These are phyloP conservation scores for Drosophila biarmipes DNA, from an alignment of 1,140 invertebrate genomes.

Conservation along the genomic window DNA sequence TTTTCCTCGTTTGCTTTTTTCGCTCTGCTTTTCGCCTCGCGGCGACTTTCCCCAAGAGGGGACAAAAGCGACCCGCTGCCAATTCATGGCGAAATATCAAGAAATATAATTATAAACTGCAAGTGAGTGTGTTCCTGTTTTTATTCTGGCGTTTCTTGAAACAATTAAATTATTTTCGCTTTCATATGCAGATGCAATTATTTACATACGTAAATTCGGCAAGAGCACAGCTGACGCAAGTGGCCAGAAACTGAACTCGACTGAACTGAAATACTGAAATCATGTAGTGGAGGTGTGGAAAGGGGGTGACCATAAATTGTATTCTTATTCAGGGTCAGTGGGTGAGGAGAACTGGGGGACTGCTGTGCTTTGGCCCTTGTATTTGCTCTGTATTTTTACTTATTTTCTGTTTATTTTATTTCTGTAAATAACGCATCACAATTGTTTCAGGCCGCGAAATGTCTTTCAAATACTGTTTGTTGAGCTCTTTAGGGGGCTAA, in stretches of 20 bases:
- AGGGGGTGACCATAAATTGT: slow-evolving; percentile 21
- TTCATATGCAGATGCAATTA: slow-evolving; percentile 56
- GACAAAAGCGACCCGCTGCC: slow-evolving; percentile 12
- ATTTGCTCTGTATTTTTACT: slow-evolving; percentile 26
- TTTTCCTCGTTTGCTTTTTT: slow-evolving; percentile 26
- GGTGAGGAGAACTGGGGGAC: slow-evolving; percentile 11
- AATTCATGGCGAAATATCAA: slow-evolving; percentile 12
- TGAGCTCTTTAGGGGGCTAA: slow-evolving; percentile 36
- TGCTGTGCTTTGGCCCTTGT: slow-evolving; percentile 28
- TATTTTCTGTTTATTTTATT: slow-evolving; percentile 31
- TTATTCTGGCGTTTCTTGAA: slow-evolving; percentile 42
- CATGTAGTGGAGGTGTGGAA: neutral
- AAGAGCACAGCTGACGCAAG: slow-evolving; percentile 70
- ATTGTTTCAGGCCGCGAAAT: slow-evolving; percentile 15
- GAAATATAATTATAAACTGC: slow-evolving; percentile 47
- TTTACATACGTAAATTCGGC: slow-evolving; percentile 52
- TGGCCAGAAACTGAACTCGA: slow-evolving; percentile 23
- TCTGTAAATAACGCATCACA: slow-evolving; percentile 45
- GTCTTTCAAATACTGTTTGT: slow-evolving; percentile 18
- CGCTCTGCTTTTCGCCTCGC: neutral
- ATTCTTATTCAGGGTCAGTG: slow-evolving; percentile 49
- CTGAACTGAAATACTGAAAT: slow-evolving; percentile 19
- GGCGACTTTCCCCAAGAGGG: slow-evolving; percentile 1
- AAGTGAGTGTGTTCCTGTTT: slow-evolving; percentile 40
- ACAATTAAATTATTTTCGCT: slow-evolving; percentile 69